These are phyloP conservation scores for Potorous gilbertii DNA, from an alignment of 2,797 vertebrate genomes.

Conservation along the genomic window DNA sequence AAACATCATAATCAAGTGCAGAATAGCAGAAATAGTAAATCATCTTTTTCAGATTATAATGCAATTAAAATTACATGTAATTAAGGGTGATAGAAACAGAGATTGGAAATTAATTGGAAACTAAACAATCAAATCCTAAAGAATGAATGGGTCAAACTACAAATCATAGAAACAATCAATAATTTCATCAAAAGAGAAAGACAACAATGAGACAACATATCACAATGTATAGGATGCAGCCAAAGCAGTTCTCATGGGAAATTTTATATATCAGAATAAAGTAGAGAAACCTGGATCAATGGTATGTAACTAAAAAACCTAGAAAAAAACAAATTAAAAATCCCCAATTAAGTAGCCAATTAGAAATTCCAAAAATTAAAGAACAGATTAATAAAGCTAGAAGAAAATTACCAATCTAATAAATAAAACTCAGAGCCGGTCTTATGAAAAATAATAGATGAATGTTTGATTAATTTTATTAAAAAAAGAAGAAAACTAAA, in stretches of 20 bases:
- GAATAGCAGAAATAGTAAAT: no score
- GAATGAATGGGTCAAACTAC: not conserved
- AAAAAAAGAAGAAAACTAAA: no score
- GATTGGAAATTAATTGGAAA: not conserved
- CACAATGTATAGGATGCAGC: not conserved
- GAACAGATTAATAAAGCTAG: no score
- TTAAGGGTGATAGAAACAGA: not conserved
- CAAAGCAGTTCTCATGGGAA: not conserved
- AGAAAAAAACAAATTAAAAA: not conserved
- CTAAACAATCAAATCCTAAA: not conserved
- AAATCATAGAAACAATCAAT: not conserved
- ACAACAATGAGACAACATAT: not conserved
- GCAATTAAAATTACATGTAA: not conserved
- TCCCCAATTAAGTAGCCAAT: no score
- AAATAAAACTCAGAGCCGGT: no score
- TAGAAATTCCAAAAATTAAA: no score
- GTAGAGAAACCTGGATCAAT: not conserved
- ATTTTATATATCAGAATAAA: not conserved
- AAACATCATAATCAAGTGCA: no score
- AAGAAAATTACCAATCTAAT: no score
- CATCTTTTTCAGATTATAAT: no score
- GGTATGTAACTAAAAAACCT: not conserved
- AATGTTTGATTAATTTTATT: no score
- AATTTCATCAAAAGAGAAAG: not conserved
- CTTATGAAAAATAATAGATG: no score